Conservation (phyloP, 2,888 invertebrate species). For the Formica aserva region DNA sequence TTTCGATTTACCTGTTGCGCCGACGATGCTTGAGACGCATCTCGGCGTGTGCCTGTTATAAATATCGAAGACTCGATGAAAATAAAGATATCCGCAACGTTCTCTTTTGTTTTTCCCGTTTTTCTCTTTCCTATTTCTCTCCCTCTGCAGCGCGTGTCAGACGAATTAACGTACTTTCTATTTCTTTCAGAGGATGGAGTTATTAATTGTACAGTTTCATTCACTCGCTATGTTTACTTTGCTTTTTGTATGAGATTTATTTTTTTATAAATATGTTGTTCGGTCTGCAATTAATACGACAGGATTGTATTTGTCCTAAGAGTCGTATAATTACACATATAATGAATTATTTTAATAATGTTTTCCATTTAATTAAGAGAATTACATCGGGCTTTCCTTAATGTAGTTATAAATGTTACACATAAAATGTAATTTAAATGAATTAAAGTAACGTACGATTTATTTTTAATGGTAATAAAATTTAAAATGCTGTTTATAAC, state of each 20-base stretch:
- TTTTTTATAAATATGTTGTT: not conserved
- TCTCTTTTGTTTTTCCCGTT: too few species aligned
- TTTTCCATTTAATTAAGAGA: constrained; percentile 4
- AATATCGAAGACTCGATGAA: constrained; percentile 27
- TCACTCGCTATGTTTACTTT: constrained; percentile 8
- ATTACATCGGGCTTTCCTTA: not conserved
- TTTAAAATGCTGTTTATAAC: constrained; percentile 2
- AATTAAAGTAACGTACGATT: constrained; percentile 9
- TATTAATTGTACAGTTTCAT: not conserved
- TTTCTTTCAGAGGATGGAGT: not conserved
- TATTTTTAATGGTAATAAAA: constrained; percentile 11
- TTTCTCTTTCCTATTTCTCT: not conserved
- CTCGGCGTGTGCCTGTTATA: not conserved
- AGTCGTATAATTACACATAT: not conserved
- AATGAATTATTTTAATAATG: not conserved
- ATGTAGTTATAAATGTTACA: not conserved
- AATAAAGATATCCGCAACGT: constrained; percentile 24
- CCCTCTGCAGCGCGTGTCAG: not conserved
- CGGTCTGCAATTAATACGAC: not conserved
- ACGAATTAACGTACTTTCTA: constrained; percentile 1
- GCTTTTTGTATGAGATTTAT: not conserved
- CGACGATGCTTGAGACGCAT: not conserved
- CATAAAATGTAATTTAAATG: not conserved
- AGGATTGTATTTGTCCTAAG: not conserved
- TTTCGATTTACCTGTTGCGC: constrained; percentile 49